Conservation (phyloP, 2,113 vertebrate genomes). For the Eulacestoma nigropectus region DNA sequence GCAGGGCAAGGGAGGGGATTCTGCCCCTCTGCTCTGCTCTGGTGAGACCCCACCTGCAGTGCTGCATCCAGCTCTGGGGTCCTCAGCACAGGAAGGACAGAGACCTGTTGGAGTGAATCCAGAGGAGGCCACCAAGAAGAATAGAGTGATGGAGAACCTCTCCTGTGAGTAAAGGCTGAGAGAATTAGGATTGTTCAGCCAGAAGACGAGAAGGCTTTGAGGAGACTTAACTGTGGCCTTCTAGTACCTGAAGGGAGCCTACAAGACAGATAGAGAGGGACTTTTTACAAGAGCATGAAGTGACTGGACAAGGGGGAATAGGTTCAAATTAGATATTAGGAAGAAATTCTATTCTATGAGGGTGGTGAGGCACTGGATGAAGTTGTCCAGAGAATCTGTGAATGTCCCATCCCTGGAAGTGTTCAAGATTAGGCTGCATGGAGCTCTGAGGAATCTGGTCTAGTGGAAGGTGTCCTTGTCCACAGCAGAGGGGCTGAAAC, state of each 20-base stretch:
- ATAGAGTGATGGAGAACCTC: no score
- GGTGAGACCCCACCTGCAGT: not conserved
- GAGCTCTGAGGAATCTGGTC: not conserved
- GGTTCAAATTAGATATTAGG: not conserved
- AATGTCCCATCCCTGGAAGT: not conserved
- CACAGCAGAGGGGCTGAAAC: not conserved
- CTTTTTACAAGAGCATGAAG: not conserved
- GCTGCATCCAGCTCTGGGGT: accelerated
- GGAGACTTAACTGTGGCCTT: not conserved
- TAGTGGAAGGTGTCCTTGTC: not conserved
- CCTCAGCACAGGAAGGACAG: accelerated
- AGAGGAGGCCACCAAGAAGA: not conserved
- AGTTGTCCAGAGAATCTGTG: not conserved
- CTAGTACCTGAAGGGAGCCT: not conserved
- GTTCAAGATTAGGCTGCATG: not conserved
- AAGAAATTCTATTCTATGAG: not conserved
- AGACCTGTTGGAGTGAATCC: accelerated
- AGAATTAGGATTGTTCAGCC: not conserved
- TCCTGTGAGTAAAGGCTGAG: not conserved
- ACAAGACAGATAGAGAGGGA: not conserved
- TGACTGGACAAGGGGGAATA: not conserved
- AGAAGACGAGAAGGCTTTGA: not conserved
- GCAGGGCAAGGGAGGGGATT: not conserved
- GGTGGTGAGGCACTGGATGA: not conserved
- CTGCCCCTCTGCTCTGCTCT: not conserved